Evolutionary conservation across 1,140 invertebrate genomes (phyloP).

Genomic region (Drosophila guanche): DNA sequence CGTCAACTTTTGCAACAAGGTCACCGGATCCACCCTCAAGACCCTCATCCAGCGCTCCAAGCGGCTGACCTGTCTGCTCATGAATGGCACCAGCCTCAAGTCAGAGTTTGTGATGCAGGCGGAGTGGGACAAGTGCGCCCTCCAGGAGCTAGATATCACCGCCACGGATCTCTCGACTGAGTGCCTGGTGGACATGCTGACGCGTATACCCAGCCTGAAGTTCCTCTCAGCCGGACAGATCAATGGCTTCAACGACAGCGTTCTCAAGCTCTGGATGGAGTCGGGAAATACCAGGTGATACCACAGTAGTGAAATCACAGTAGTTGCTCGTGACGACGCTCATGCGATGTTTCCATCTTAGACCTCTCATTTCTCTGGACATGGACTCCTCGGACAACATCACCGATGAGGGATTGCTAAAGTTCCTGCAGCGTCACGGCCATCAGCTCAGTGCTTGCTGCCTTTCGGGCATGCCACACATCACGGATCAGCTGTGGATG

Average conservation of each 20-base stretch:
- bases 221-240: constrained; percentile 97
- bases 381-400: constrained; percentile 97
- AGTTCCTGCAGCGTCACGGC: constrained; percentile 95
- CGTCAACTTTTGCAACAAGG: constrained; percentile 98
- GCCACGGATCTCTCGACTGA: constrained; percentile 97
- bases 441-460: constrained; percentile 93
- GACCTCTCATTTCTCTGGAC: constrained; percentile 92
- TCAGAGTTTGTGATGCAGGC: constrained; percentile 96
- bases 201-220: constrained; percentile 92
- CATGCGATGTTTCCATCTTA: constrained; percentile 1
- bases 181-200: constrained; percentile 96
- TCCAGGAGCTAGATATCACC: constrained; percentile 98
- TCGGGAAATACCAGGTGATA: constrained; percentile 89
- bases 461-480: constrained; percentile 97
- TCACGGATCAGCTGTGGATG: constrained; percentile 98
- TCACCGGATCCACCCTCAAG: constrained; percentile 98
- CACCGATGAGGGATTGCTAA: constrained; percentile 94
- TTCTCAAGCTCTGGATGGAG: constrained; percentile 95
- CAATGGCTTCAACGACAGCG: constrained; percentile 98
- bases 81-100: constrained; percentile 97
- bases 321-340: not conserved
- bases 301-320: not conserved
- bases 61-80: constrained; percentile 94
- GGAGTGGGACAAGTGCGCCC: constrained; percentile 96
- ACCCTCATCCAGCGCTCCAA: constrained; percentile 96